Evolutionary conservation across 2,113 vertebrate genomes (phyloP).

Genomic region (Machaerirhynchus nigripectus): DNA sequence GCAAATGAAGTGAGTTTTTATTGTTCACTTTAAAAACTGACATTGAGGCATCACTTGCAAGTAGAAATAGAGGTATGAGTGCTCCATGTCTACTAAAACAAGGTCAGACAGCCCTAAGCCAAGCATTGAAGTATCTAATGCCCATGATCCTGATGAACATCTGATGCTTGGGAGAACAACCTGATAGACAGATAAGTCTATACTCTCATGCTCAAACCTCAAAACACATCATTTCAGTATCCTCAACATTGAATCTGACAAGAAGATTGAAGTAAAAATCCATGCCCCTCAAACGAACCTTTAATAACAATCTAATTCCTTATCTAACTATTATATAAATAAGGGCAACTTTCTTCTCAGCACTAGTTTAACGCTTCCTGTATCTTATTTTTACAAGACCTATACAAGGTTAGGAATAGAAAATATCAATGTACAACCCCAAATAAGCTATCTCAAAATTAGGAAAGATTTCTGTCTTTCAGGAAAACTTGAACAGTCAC

Average conservation of each 20-base stretch:
- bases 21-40: neutral
- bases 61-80: neutral
- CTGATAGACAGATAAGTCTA: neutral
- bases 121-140: neutral
- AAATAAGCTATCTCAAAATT: neutral
- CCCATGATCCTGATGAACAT: neutral
- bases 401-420: neutral
- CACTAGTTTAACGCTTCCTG: neutral
- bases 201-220: neutral
- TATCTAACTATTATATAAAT: neutral
- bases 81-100: neutral
- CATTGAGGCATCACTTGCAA: neutral
- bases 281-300: neutral
- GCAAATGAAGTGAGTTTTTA: neutral
- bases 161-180: neutral
- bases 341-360: neutral
- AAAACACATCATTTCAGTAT: neutral
- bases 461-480: neutral
- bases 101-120: neutral
- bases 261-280: neutral
- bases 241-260: neutral
- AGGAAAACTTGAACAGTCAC: neutral
- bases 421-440: neutral
- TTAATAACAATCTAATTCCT: neutral
- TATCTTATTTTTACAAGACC: neutral